Evolutionary conservation across 2,888 invertebrate species (phyloP), one percentile per base, ranked within the genome.

Genomic region (Schizaphis graminum): DNA sequence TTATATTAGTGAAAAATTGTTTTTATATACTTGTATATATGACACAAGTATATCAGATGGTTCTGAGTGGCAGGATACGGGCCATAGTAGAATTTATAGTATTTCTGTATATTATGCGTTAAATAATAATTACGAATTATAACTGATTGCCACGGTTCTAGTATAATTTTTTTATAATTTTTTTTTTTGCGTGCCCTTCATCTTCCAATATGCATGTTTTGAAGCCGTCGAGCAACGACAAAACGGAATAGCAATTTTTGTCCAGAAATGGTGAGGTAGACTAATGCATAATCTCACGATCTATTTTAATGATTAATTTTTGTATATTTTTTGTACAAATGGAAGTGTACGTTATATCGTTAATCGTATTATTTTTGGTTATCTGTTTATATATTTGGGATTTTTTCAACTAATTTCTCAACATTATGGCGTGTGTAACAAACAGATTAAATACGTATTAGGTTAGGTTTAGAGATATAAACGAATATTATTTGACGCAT

Each of bases 391-490:
- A n/a, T 67, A 16, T 67, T n/a, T 16, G 67, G n/a, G 16, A 13
- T 67, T 67, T 67, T n/a, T 67, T 67, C 13, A 67, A n/a, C n/a
- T n/a, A 26, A 26, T 67, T 67, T 67, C 67, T 67, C 24, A 10
- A 85, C 41, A 44, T 85, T 41, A 84, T 13, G 26, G 56, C 41
- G 28, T 56, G 41, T 89, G 89, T 41, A 56, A 89, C 56, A 56
- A 89, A 89, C 89, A 41, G 89, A 56, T 89, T 89, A 89, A 67
- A 67, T 41, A 41, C 89, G 88, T 89, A 89, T 89, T 87, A 35
- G 35, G 56, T 67, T 16, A 16, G 67, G 67, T 67, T 67, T 67
- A 35, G 67, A 67, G 67, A 26, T 41, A 41, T 89, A 89, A 67
- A 35, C n/a, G 67, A 91, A 35, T 44, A 44, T 56, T 57, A 47